Base-by-base conservation (phyloP, 2,888 invertebrate genomes). In the Lasioglossum oenotherae region DNA sequence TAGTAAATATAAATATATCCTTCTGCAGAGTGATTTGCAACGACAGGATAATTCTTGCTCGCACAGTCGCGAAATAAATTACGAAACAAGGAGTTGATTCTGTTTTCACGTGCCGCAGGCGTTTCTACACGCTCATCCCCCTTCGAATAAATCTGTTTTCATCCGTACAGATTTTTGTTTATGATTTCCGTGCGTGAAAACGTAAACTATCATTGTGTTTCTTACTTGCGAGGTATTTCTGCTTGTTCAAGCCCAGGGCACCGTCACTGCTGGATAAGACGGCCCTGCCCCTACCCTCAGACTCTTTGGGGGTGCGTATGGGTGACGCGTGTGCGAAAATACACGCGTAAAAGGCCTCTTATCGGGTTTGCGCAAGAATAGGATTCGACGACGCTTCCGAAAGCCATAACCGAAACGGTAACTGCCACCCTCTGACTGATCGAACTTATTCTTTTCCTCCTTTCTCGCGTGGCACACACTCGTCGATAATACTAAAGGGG, bases 321-420 rank as follows among this genome's bases (percentile, higher is more conserved):
- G 81, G 88, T 82, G 89, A 81, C 86, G 87, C 91, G 92, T 92
- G 92, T 92, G 91, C 89, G 88, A 91, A 92, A 90, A 93, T 91
- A 93, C 92, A 92, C 92, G 92, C 92, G 92, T 90, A 92, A 93
- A 92, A 92, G 93, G 92, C 90, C 92, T 90, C 95, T 95, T 95
- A 95, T 95, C 95, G 92, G 93, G 94, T 95, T 95, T 95, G 95
- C 94, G 94, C 95, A 95, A 95, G 95, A 95, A 95, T 95, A 94
- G 94, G 94, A 95, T 95, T 95, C 95, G 92, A 92, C 93, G 93
- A 93, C 86, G 94, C 95, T 95, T 95, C 95, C 95, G 95, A 95
- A 95, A 95, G 93, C 95, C 94, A 95, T 95, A 95, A 95, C 95
- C 95, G 94, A 95, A 95, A 95, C 95, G 95, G 95, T 95, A 95